Conservation (phyloP, 1,140 invertebrate genomes). For the Drosophila lini region DNA sequence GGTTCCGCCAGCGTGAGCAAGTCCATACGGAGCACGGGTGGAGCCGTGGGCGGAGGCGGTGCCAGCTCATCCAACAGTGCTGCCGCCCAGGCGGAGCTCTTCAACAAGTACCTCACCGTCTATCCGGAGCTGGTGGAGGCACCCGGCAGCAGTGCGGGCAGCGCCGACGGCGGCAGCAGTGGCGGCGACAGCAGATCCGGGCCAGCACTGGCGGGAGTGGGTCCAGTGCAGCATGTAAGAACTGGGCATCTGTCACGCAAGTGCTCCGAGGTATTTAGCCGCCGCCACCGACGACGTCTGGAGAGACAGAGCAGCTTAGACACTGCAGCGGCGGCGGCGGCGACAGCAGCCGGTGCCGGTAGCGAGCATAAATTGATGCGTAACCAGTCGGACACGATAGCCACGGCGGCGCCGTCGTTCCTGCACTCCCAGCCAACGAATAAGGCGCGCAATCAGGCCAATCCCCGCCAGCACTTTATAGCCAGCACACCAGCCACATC, state of each 20-base stretch:
- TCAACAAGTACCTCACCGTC: conserved; percentile 74
- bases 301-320: conserved; percentile 78
- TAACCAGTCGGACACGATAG: conserved; percentile 78
- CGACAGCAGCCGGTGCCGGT: conserved; percentile 3
- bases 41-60: conserved; percentile 7
- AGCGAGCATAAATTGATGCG: conserved; percentile 67
- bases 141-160: conserved; percentile 36
- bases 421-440: conserved; percentile 51
- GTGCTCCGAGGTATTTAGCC: conserved; percentile 77
- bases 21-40: conserved; percentile 60
- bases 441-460: conserved; percentile 38
- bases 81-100: conserved; percentile 51
- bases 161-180: conserved; percentile 38
- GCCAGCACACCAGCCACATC: conserved; percentile 22
- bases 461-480: conserved; percentile 63
- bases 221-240: conserved; percentile 24
- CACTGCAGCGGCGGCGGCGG: conserved; percentile 48
- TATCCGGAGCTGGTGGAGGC: conserved; percentile 71
- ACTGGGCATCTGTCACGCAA: conserved; percentile 70
- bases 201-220: background rate
- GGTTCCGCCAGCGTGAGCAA: conserved; percentile 77
- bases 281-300: conserved; percentile 66
- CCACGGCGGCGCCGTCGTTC: conserved; percentile 62
- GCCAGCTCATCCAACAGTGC: conserved; percentile 38
- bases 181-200: conserved; percentile 34